Evolutionary conservation across 2,113 vertebrate species (phyloP), one percentile per base, ranked within the genome.

Genomic region (Mus pahari): DNA sequence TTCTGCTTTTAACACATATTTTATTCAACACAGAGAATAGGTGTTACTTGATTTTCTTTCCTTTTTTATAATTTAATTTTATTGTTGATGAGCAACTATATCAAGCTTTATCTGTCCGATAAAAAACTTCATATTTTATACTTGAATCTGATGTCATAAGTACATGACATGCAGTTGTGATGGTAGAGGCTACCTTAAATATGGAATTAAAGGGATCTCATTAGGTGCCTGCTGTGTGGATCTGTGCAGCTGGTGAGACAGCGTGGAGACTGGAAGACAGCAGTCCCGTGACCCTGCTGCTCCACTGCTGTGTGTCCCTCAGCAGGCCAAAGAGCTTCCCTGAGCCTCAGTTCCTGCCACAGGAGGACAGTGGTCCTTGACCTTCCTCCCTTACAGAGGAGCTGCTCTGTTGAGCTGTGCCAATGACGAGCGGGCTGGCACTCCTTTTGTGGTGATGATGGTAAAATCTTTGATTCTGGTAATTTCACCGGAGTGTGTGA

Each of bases 1-100:
- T 71, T 33, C n/a, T 90, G n/a, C 36, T 96, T 92, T 91, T 84
- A 94, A 71, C 17, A 77, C 68, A 73, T 24, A 78, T 87, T 84
- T 90, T 77, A 73, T 62, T 84, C 20, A 50, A 1, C 78, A 83
- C 88, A 22, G 53, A 94, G 31, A 95, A 53, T 58, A 81, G 22
- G 0, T 60, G 45, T 94, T 83, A 71, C 58, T 62, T 95, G 42
- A 55, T 39, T 71, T 53, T 71, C 16, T 94, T 11, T 92, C 60
- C 24, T 87, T 84, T 22, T 94, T 58, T 95, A 91, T 89, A 58
- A 12, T 68, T 95, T 97, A 71, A 92, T 68, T 95, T 97, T 66
- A 92, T 93, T 33, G 91, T 92, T 94, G 10, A 70, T 48, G 13
- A 92, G 36, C 1, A 82, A 11, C 31, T 82, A 33, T 75, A 24